Evolutionary conservation across 2,113 vertebrate genomes (phyloP), one percentile per base, ranked within the genome.

Genomic region (Nanorana parkeri): DNA sequence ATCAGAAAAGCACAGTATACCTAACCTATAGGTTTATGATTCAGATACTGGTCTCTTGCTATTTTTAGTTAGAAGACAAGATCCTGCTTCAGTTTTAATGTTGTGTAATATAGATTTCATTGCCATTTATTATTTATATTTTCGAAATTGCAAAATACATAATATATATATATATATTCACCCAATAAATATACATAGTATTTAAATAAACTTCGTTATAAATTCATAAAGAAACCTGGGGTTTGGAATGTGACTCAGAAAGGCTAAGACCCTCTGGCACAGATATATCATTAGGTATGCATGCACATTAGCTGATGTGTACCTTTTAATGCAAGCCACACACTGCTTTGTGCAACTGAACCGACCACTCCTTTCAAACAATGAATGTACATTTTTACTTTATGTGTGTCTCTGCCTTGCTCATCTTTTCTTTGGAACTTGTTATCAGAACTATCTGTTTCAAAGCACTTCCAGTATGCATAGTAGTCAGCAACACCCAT

Each of bases 301-400:
- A 52, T 26, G 20, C 68, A 47, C 20, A 24, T 23, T 23, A 52
- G n/a, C 15, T 71, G 29, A 2, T 17, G 10, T 77, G 5, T 52
- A 56, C 24, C 23, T 24, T n/a, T 32, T 68, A 67, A 51, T 15
- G n/a, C 51, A 29, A 78, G 64, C 51, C 63, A 78, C 19, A 41
- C 17, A 55, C 3, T 51, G 26, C 20, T 29, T 55, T 68, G 63
- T 67, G 64, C 19, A 32, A 68, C 4, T 78, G n/a, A 56, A 78
- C 23, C 56, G 11, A 66, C 47, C 64, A 56, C 47, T 67, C 51
- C 61, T 36, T 68, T 36, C 17, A 55, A 56, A 68, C 65, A 58
- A 79, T 60, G 64, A 32, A 79, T 47, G 65, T 17, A 61, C 54
- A 17, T 79, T 67, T 79, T 79, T 67, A 5, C 20, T 54, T 26